A percentile compares a stretch with the other conserved stretches of the same genome.
Evolutionary conservation across 2,797 vertebrate species (phyloP).

Genomic region (Monodelphis domestica): DNA sequence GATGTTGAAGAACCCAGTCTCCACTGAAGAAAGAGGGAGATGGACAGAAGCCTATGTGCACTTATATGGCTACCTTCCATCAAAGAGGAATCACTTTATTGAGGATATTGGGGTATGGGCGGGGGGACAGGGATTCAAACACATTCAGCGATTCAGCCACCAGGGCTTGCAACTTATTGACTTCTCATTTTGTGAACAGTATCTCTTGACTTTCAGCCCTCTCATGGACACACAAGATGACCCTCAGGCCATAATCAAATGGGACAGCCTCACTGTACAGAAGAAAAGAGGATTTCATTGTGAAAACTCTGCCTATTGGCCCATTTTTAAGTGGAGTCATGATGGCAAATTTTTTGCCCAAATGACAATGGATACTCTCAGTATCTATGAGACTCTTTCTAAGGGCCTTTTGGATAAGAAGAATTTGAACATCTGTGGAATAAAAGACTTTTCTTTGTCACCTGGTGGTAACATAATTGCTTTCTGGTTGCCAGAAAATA

Average conservation of each 20-base stretch:
- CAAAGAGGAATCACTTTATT: constrained; percentile 96
- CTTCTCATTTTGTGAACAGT: constrained; percentile 99
- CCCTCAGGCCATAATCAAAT: constrained; percentile 99
- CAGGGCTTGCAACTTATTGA: constrained; percentile 99
- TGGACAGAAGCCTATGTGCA: constrained; percentile 99
- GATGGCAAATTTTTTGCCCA: constrained; percentile 99
- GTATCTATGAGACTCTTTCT: constrained; percentile 98
- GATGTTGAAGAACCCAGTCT: constrained; percentile 95
- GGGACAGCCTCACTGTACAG: constrained; percentile 98
- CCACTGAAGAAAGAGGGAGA: constrained; percentile 96
- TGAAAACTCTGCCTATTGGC: constrained; percentile 99
- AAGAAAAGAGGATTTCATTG: constrained; percentile 99
- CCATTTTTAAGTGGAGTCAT: constrained; percentile 99
- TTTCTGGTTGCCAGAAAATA: constrained; percentile 99
- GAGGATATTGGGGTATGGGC: too few relatives aligned
- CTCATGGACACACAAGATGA: constrained; percentile 98
- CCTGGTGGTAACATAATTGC: constrained; percentile 98
- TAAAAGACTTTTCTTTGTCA: constrained; percentile 99
- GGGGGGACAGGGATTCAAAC: constrained; percentile 99
- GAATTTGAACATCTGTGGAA: constrained; percentile 97
- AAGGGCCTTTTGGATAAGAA: constrained; percentile 99
- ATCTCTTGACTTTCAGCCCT: constrained; percentile 97
- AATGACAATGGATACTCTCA: constrained; percentile 96
- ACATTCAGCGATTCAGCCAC: constrained; percentile 98
- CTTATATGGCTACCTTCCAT: constrained; percentile 98